Percentiles rank a stretch among this genome's conserved stretches.
Conservation (phyloP, 1,140 invertebrate species). For the Pseudachorutes palmiensis region DNA sequence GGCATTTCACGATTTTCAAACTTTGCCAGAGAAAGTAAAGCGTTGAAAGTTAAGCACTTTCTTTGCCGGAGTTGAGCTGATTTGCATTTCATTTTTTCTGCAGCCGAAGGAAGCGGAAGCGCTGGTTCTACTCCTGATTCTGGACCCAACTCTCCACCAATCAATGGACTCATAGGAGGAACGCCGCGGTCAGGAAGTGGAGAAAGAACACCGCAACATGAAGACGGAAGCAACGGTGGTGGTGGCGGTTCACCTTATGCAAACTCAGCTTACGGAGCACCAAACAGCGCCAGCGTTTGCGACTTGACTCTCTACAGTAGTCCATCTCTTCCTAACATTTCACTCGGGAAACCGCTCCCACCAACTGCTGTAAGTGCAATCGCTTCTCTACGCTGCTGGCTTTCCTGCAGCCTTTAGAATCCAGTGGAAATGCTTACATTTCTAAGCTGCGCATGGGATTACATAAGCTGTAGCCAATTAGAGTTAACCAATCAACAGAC, state of each 20-base stretch:
- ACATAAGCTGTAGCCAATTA: too few relatives aligned
- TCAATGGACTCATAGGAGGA: conserved; percentile 48
- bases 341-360: conserved; percentile 65
- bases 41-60: too few relatives aligned
- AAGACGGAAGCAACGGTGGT: conserved; percentile 41
- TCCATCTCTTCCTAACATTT: conserved; percentile 93
- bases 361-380: conserved; percentile 41
- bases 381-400: too few relatives aligned
- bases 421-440: too few relatives aligned
- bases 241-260: conserved; percentile 51
- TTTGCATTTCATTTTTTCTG: conserved; percentile 31
- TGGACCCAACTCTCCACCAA: conserved; percentile 70
- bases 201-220: conserved; percentile 50
- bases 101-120: conserved; percentile 51
- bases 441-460: too few relatives aligned
- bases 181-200: conserved; percentile 50
- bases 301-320: conserved; percentile 77
- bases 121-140: conserved; percentile 64
- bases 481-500: too few relatives aligned
- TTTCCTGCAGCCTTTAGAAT: too few relatives aligned
- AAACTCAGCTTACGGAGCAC: conserved; percentile 31
- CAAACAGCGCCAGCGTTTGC: conserved; percentile 48
- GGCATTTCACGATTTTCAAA: too few relatives aligned
- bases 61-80: not conserved
- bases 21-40: too few relatives aligned